Evolutionary conservation across 2,888 invertebrate species (phyloP), one percentile per base, ranked within the genome.

Genomic region (Drosophila melanocephala): DNA sequence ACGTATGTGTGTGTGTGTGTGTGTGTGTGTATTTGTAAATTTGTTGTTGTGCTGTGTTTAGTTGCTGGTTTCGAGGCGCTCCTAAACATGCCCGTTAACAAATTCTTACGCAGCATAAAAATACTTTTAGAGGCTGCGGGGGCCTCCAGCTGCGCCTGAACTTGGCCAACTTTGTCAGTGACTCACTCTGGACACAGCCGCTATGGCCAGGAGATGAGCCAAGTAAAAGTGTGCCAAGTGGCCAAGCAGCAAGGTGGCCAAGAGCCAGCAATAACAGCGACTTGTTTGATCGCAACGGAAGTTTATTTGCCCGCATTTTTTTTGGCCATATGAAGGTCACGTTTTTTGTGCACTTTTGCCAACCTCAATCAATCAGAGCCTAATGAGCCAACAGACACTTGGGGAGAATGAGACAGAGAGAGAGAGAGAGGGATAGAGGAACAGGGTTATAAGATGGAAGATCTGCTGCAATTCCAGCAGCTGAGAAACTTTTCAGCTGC

Each of bases 221-320:
- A 62, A 79, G 89, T 83, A 90, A 86, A 86, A 86, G 86, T 86
- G 90, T 86, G 86, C 90, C 86, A 86, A 86, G 66, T 66, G 80
- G 71, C 70, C 75, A 70, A 67, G 52, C 53, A 61, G 71, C 71
- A 39, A 60, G 65, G 53, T 57, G 61, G 71, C 75, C 55, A 60
- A 60, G 42, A 62, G 62, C 30, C 37, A 39, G 28, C 56, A 26
- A 19, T n/a, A 56, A 60, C 39, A 22, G 12, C 42, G 57, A 50
- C 74, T 61, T 56, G 63, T n/a, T 39, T 22, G 63, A 66, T 44
- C 58, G 63, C 75, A 71, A 81, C 84, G 90, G 90, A 86, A 90
- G 85, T 86, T 86, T 86, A 76, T 81, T 88, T 83, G 90, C 85
- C 90, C 85, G 85, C 85, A 86, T 86, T 86, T 85, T 89, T 80